Evolutionary conservation across 1,140 invertebrate species (phyloP).

Genomic region (Stenopsyche tienmushanensis): DNA sequence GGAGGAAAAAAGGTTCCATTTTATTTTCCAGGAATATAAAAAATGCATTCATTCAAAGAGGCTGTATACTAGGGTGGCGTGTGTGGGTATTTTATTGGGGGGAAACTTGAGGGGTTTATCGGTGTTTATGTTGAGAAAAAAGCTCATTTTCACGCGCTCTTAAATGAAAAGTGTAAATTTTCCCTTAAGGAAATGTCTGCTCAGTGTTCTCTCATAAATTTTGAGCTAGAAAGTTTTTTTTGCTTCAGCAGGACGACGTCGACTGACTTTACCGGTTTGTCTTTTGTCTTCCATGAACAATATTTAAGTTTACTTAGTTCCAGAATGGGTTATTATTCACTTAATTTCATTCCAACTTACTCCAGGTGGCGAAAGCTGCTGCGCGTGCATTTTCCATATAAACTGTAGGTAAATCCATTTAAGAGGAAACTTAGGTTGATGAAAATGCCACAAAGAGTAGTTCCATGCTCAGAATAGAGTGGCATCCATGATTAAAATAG

Average conservation of each 20-base stretch:
- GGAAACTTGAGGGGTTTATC: too few relatives aligned
- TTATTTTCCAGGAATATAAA: not conserved
- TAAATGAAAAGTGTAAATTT: slow-evolving; percentile 21
- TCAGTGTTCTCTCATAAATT: slow-evolving; percentile 21
- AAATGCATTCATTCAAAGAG: not conserved
- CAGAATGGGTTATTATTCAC: slow-evolving; percentile 11
- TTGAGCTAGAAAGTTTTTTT: slow-evolving; percentile 2
- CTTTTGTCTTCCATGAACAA: slow-evolving; percentile 7
- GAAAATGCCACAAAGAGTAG: too few relatives aligned
- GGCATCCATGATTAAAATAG: too few relatives aligned
- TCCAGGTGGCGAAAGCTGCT: too few relatives aligned
- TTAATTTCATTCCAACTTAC: slow-evolving; percentile 2
- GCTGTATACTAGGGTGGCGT: not conserved
- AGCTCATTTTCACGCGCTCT: not conserved
- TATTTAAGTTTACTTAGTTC: slow-evolving; percentile 1
- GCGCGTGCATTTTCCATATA: too few relatives aligned
- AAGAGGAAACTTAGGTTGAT: too few relatives aligned
- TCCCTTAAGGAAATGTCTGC: not conserved
- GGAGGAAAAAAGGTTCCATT: too few relatives aligned
- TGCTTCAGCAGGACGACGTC: not conserved
- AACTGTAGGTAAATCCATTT: too few relatives aligned
- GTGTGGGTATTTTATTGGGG: too few relatives aligned
- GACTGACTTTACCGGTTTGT: not conserved
- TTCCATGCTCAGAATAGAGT: too few relatives aligned
- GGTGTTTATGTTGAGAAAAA: not conserved